phyloP scores from a whole-genome alignment of 2,888 invertebrate species.

The Pegoplata infirma region DNA sequence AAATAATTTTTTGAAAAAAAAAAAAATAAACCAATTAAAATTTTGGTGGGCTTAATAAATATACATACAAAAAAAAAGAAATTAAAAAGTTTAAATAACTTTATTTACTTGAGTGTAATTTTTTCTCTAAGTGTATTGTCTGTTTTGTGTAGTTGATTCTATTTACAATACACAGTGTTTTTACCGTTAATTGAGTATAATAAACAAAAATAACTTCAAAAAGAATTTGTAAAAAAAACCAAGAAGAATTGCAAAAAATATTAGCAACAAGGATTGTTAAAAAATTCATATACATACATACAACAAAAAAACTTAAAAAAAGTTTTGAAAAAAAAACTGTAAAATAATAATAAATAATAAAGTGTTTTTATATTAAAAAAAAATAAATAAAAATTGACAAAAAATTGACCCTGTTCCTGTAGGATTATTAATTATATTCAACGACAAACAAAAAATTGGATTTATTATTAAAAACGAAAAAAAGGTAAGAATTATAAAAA shows the following conservation, averaged over 20 bases:
- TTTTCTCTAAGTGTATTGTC: not conserved
- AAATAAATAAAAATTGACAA: slow-evolving; percentile 21
- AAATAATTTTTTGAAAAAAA: slow-evolving; percentile 39
- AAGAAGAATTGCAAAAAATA: slow-evolving; percentile 4
- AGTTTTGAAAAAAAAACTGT: not conserved
- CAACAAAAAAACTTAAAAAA: not conserved
- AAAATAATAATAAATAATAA: not conserved
- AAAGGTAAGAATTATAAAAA: slow-evolving; percentile 20
- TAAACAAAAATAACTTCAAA: slow-evolving; percentile 12
- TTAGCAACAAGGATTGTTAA: not conserved
- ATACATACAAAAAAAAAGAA: slow-evolving; percentile 1
- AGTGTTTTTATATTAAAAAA: not conserved
- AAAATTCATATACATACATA: not conserved
- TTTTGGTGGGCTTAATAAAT: not conserved
- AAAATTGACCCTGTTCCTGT: slow-evolving; percentile 5
- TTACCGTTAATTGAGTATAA: slow-evolving; percentile 33
- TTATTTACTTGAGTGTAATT: too few species aligned
- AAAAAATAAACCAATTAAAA: not conserved
- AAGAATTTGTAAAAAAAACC: too few species aligned
- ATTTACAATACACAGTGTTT: slow-evolving; percentile 21
- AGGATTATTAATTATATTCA: slow-evolving; percentile 32
- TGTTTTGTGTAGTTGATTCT: not conserved
- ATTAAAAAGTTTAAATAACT: too few species aligned
- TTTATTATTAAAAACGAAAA: slow-evolving; percentile 5
- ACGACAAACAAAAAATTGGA: slow-evolving; percentile 28